Evolutionary conservation across 1,140 invertebrate species (phyloP).

Genomic region (Neoseiulus cucumeris): DNA sequence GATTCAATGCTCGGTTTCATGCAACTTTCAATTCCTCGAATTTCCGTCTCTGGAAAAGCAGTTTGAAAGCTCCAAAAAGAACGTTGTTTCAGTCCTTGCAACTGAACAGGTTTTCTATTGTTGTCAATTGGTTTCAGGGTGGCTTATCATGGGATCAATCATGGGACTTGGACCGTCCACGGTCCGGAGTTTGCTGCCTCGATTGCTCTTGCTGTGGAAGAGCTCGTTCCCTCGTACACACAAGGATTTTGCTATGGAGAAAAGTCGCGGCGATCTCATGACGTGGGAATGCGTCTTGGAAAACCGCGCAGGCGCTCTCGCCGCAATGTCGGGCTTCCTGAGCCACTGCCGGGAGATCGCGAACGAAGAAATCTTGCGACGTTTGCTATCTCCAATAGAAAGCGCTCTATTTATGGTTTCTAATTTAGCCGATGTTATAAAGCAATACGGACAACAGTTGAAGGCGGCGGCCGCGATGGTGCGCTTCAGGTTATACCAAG

Average conservation of each 20-base stretch:
- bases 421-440: conserved; percentile 61
- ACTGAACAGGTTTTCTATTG: too few relatives aligned
- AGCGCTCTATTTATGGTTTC: conserved; percentile 79
- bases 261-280: conserved; percentile 87
- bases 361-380: conserved; percentile 68
- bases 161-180: conserved; percentile 80
- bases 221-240: conserved; percentile 89
- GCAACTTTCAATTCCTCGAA: too few relatives aligned
- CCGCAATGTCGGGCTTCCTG: conserved; percentile 81
- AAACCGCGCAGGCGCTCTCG: conserved; percentile 80
- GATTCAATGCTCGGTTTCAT: too few relatives aligned
- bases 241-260: conserved; percentile 90
- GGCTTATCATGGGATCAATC: conserved; percentile 86
- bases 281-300: conserved; percentile 95
- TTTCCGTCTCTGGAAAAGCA: too few relatives aligned
- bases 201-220: conserved; percentile 86
- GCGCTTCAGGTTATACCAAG: conserved; percentile 70
- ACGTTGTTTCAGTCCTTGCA: too few relatives aligned
- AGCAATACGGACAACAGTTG: conserved; percentile 74
- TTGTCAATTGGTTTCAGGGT: conserved; percentile 45
- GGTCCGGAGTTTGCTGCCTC: conserved; percentile 62
- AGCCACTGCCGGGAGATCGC: conserved; percentile 70
- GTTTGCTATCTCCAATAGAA: conserved; percentile 73
- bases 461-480: conserved; percentile 85
- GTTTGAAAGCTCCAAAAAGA: too few relatives aligned